Evolutionary conservation across 2,888 invertebrate genomes (phyloP).

Genomic region (Drosophila hamatofila): DNA sequence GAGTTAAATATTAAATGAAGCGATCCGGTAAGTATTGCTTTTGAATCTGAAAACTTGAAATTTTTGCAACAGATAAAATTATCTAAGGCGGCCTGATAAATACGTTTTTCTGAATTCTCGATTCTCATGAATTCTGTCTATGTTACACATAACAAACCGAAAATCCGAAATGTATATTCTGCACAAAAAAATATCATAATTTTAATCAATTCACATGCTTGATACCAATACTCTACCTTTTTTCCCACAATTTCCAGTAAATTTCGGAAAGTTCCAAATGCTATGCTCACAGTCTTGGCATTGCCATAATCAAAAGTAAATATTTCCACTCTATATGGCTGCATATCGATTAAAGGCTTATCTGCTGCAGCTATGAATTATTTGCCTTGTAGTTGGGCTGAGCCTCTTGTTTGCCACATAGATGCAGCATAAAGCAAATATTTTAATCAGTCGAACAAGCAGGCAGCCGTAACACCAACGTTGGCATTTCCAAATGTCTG

Average conservation of each 20-base stretch:
- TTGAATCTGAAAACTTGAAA: too few relatives aligned
- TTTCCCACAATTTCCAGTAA: not conserved
- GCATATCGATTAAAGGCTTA: conserved; percentile 1
- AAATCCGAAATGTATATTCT: too few relatives aligned
- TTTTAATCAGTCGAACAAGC: conserved; percentile 57
- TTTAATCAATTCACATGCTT: not conserved
- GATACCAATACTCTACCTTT: not conserved
- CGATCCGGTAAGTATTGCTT: too few relatives aligned
- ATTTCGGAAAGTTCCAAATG: not conserved
- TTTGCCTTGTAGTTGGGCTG: not conserved
- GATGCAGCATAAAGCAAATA: conserved; percentile 45
- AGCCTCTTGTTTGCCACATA: not conserved
- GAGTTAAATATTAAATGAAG: too few relatives aligned
- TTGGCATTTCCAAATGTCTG: conserved; percentile 17
- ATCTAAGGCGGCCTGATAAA: too few relatives aligned
- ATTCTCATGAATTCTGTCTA: too few relatives aligned
- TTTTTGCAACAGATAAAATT: too few relatives aligned
- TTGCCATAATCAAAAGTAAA: not conserved
- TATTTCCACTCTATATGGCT: conserved; percentile 1
- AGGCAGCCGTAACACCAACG: conserved; percentile 31
- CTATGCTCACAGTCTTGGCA: not conserved
- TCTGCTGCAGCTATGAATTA: not conserved
- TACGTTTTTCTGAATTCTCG: too few relatives aligned
- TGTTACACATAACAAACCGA: too few relatives aligned
- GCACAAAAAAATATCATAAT: not conserved